Evolutionary conservation across 2,888 invertebrate species (phyloP).

Genomic region (Lithophane leautieri): DNA sequence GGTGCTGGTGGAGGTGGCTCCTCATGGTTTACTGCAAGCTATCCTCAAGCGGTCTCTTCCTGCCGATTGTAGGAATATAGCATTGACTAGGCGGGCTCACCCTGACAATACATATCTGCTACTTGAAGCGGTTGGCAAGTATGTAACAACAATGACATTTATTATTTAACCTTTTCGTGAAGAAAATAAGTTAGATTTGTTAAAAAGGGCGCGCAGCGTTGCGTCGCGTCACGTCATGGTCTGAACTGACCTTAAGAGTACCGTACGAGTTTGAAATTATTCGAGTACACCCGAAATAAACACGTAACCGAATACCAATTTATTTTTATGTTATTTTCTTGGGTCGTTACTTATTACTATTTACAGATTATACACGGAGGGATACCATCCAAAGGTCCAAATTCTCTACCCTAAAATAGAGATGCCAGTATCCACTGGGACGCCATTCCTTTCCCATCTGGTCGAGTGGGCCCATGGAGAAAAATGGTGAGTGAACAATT

Average conservation of each 20-base stretch:
- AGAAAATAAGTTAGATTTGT: too few species aligned
- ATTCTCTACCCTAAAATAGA: slow-evolving; percentile 93
- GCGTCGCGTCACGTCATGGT: too few species aligned
- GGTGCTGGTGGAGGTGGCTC: slow-evolving; percentile 96
- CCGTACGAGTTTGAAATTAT: not conserved
- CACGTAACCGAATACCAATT: not conserved
- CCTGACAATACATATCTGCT: slow-evolving; percentile 90
- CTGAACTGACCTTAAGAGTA: too few species aligned
- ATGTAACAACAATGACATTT: slow-evolving; percentile 66
- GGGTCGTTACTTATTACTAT: not conserved
- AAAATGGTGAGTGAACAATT: slow-evolving; percentile 86
- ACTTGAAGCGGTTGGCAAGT: slow-evolving; percentile 92
- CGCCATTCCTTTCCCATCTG: slow-evolving; percentile 94
- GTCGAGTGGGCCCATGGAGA: slow-evolving; percentile 96
- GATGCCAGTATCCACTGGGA: slow-evolving; percentile 96
- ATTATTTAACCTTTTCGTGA: too few species aligned
- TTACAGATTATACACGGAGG: slow-evolving; percentile 93
- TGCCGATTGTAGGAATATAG: slow-evolving; percentile 91
- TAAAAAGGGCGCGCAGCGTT: too few species aligned
- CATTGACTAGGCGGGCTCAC: slow-evolving; percentile 93
- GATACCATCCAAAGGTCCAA: slow-evolving; percentile 92
- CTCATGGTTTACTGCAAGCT: slow-evolving; percentile 96
- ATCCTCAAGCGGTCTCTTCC: slow-evolving; percentile 94
- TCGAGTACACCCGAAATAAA: not conserved
- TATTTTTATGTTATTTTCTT: not conserved